Conservation (phyloP, 2,888 invertebrate species). For the Morinoia aosen region DNA sequence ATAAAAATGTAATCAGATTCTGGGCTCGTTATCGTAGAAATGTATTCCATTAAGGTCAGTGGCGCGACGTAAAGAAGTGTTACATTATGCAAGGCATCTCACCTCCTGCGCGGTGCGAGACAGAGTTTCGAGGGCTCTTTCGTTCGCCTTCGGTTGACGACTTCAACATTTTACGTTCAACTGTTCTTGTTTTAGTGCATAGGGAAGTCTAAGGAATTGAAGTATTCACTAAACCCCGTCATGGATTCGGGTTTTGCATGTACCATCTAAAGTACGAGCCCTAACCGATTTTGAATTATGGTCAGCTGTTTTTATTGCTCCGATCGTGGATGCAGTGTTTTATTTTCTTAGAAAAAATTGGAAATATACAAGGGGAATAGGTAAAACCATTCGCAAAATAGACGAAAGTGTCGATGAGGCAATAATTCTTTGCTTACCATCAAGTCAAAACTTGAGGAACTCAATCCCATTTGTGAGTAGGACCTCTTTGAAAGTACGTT, state of each 20-base stretch:
- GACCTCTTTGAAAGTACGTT: too few species aligned
- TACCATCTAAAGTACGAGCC: background rate
- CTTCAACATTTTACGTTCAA: background rate
- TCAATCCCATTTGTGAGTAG: too few species aligned
- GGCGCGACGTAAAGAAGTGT: slow-evolving; percentile 14
- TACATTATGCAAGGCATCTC: slow-evolving; percentile 30
- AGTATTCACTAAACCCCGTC: background rate
- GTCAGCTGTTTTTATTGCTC: background rate
- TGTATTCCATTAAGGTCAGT: slow-evolving; percentile 46
- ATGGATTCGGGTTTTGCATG: background rate
- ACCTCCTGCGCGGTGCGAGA: background rate
- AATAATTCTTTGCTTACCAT: background rate
- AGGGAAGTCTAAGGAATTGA: background rate
- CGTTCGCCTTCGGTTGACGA: background rate
- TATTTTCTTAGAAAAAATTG: too few species aligned
- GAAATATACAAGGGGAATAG: too few species aligned
- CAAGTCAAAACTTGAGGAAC: background rate
- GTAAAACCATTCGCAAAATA: background rate
- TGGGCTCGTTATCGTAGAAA: slow-evolving; percentile 24
- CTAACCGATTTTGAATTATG: background rate
- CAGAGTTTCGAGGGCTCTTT: background rate
- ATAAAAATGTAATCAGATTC: slow-evolving; percentile 54
- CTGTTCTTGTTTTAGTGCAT: background rate
- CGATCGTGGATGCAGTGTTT: too few species aligned
- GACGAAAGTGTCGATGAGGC: background rate